phyloP scores from a whole-genome alignment of 2,797 vertebrate species.

The Chelon auratus region DNA sequence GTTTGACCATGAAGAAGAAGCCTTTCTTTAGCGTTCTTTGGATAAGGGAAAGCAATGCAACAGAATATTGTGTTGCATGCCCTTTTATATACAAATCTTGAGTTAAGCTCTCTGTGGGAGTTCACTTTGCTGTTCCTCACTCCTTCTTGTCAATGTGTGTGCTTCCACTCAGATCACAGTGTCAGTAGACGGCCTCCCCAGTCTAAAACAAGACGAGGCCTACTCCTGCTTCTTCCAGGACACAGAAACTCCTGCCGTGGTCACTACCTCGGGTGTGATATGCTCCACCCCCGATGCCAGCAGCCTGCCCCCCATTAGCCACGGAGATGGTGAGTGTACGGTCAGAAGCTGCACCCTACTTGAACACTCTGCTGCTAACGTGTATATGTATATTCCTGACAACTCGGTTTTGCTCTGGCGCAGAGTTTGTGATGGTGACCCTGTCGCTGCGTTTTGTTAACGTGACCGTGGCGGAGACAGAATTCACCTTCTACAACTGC shows the following conservation, averaged over 20 bases:
- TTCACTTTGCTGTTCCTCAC: not conserved
- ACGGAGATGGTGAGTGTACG: constrained; percentile 87
- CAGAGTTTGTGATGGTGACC: constrained; percentile 92
- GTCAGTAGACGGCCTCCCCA: constrained; percentile 88
- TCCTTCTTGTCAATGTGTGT: not conserved
- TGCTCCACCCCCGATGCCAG: constrained; percentile 91
- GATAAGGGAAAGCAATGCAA: not conserved
- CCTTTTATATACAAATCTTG: not conserved
- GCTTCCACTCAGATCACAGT: constrained; percentile 85
- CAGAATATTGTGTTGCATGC: not conserved
- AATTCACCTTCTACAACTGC: constrained; percentile 96
- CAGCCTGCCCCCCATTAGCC: constrained; percentile 84
- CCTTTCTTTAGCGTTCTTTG: too few species aligned
- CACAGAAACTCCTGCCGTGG: constrained; percentile 86
- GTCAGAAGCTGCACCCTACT: not conserved
- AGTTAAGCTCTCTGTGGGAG: not conserved
- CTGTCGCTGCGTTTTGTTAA: constrained; percentile 91
- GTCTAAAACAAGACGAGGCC: constrained; percentile 85
- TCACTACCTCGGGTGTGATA: constrained; percentile 86
- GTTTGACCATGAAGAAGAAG: too few species aligned
- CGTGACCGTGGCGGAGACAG: constrained; percentile 87
- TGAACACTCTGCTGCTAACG: too few species aligned
- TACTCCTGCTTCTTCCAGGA: constrained; percentile 95
- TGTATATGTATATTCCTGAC: not conserved
- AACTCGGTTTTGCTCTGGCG: not conserved